Base-by-base conservation (phyloP, 2,113 vertebrate genomes). In the Indicator indicator region DNA sequence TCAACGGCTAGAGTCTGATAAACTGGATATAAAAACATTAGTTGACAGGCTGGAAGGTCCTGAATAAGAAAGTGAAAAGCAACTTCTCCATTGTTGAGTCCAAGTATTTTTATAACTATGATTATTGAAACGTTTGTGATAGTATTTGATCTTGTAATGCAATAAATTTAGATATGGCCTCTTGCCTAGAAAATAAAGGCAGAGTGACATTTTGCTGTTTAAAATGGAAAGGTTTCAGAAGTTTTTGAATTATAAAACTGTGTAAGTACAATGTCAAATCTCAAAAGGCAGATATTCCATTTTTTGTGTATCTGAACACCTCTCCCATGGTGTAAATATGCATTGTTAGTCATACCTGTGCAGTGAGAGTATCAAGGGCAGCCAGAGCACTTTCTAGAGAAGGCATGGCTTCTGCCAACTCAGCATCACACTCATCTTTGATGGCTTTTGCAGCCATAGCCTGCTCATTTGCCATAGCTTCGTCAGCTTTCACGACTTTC, bases 401-500 rank as follows among this genome's bases (percentile, higher is more conserved):
- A 3, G 99, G 99, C 95, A 99, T 85, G 26, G 99, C 98, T 77
- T 94, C 97, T 2, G 98, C 99, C 86, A 99, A 96, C 73, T 99
- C 98, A 8, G 98, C 98, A 8, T 99, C 98, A 18, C 99, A 99
- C 89, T 99, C 99, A 55, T 99, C 98, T 89, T 99, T 99, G 94
- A 99, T 99, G 63, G 98, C 98, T 95, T 99, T 99, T 70, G 99
- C 98, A 15, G 98, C 99, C 98, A 98, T 98, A 56, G 99, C 98
- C 97, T 99, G 98, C 12, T 98, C 97, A 6, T 99, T 99, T 54
- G 99, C 99, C 36, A 98, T 81, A 0, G 88, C 98, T 93, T 99
- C 99, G 42, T 99, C 99, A 50, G 97, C 96, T 94, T 98, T 98
- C 71, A 99, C 98, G 2, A 99, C 97, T 95, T 98, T 98, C 92